Conservation (phyloP, 2,797 vertebrate species). For the Coccyzus lansbergi region DNA sequence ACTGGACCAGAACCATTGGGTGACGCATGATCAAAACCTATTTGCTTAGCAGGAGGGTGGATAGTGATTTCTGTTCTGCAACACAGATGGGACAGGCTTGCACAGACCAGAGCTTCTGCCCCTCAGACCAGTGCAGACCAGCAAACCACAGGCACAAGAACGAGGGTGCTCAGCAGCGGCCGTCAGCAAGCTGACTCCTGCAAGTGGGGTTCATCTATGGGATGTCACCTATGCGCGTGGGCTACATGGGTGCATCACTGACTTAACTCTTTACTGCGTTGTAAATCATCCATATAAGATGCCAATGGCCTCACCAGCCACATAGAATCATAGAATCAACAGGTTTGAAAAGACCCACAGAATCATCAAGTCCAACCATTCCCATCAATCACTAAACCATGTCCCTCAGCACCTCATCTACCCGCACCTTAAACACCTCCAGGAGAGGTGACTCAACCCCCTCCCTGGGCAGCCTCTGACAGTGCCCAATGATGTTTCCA, state of each 20-base stretch:
- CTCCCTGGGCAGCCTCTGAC: too few species aligned
- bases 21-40: not conserved
- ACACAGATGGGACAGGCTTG: not conserved
- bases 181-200: not conserved
- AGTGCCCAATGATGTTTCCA: too few species aligned
- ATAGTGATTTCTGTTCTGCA: not conserved
- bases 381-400: too few species aligned
- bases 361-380: too few species aligned
- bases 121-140: not conserved
- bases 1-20: not conserved
- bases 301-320: not conserved
- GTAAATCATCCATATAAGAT: not conserved
- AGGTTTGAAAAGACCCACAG: too few species aligned
- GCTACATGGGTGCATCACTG: fast-evolving
- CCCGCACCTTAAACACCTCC: too few species aligned
- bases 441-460: too few species aligned
- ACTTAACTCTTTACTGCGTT: not conserved
- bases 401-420: too few species aligned
- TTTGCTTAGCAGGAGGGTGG: not conserved
- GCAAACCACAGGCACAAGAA: not conserved
- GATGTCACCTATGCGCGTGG: too few species aligned
- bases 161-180: not conserved
- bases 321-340: too few species aligned
- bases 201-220: not conserved
- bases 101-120: not conserved